Evolutionary conservation across 2,797 vertebrate species (phyloP).

Genomic region (Odontamblyopus lacepedii): DNA sequence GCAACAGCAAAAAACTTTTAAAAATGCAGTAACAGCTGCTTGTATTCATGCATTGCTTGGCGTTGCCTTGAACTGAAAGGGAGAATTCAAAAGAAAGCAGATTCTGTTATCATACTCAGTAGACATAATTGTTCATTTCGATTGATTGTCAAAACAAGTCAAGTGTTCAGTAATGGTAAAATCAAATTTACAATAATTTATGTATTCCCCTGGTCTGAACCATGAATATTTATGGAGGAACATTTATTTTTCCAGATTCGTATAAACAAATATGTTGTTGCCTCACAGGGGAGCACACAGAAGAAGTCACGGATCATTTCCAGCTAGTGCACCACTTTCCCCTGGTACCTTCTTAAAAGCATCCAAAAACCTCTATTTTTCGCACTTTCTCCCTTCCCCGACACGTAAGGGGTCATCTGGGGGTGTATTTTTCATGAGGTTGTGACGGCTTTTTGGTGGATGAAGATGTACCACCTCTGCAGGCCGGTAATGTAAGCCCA

Average conservation of each 20-base stretch:
- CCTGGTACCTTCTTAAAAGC: constrained; percentile 58
- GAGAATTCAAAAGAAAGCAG: not conserved
- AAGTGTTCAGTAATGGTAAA: not conserved
- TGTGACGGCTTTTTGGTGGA: constrained; percentile 33
- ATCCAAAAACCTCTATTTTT: constrained; percentile 30
- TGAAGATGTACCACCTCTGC: constrained; percentile 15
- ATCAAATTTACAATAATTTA: constrained; percentile 1
- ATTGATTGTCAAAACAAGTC: not conserved
- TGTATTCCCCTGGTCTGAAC: not conserved
- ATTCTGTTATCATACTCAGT: not conserved
- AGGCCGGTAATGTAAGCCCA: constrained; percentile 8
- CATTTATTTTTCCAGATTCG: not conserved
- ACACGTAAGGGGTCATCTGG: constrained; percentile 57
- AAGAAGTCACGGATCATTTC: constrained; percentile 23
- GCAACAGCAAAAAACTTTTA: not conserved
- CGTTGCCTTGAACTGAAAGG: not conserved
- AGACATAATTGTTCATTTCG: not conserved
- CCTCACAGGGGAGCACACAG: not conserved
- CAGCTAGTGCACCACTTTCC: constrained; percentile 38
- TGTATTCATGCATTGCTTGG: not conserved
- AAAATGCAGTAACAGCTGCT: not conserved
- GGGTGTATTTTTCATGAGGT: constrained; percentile 57
- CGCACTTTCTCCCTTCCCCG: constrained; percentile 22
- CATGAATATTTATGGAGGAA: not conserved
- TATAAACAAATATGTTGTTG: constrained; percentile 9